These are phyloP conservation scores for Martes martes DNA, from an alignment of 2,113 vertebrate genomes.

Conservation along the genomic window DNA sequence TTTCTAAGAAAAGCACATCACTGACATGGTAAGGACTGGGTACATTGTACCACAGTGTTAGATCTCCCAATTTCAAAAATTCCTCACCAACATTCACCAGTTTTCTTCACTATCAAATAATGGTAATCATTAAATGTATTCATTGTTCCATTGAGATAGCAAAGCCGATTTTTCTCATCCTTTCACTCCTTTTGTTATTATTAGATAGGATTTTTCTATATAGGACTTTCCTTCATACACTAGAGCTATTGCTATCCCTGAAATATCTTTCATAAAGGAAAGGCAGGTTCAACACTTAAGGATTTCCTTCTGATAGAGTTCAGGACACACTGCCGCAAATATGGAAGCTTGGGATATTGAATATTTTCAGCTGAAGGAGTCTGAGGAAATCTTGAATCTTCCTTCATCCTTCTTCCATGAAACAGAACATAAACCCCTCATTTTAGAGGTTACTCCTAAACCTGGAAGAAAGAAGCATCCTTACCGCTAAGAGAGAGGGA, in stretches of 20 bases:
- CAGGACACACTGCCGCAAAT: background rate
- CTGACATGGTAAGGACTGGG: background rate
- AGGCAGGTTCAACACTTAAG: background rate
- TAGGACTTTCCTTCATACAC: background rate
- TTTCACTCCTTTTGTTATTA: background rate
- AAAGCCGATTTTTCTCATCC: background rate
- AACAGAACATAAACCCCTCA: background rate
- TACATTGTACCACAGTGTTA: background rate
- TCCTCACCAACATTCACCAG: background rate
- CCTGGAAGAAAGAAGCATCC: background rate
- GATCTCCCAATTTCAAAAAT: background rate
- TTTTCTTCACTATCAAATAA: background rate
- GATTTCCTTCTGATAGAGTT: background rate
- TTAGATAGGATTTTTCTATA: background rate
- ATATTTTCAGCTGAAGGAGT: background rate
- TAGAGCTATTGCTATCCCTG: background rate
- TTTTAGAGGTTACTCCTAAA: background rate
- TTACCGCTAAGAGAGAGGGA: background rate
- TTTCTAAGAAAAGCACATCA: background rate
- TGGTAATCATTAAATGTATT: background rate
- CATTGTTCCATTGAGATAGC: background rate
- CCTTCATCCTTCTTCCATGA: background rate
- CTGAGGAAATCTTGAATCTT: background rate
- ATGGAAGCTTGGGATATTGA: background rate
- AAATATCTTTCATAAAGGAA: background rate